These are phyloP conservation scores for Sclerodermus sp. DNA, from an alignment of 2,888 invertebrate species.

Conservation along the genomic window DNA sequence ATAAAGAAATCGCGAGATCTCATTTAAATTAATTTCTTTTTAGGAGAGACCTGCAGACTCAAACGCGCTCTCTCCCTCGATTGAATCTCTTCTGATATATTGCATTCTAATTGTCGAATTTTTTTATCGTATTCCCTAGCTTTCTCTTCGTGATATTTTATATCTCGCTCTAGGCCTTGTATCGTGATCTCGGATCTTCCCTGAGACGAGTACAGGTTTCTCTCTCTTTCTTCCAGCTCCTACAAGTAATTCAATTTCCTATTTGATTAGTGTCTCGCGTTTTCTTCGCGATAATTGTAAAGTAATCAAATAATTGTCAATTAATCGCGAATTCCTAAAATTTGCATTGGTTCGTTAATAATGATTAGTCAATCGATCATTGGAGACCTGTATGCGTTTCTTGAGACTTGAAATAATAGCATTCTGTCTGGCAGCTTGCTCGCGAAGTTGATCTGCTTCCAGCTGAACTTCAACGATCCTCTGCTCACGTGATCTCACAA, in stretches of 20 bases:
- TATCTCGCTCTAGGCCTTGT: conserved; percentile 75
- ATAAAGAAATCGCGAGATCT: too few relatives aligned
- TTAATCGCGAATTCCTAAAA: too few relatives aligned
- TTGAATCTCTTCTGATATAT: conserved; percentile 72
- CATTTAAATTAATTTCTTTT: too few relatives aligned
- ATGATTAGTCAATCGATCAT: too few relatives aligned
- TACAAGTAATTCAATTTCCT: conserved; percentile 44
- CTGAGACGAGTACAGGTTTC: conserved; percentile 66
- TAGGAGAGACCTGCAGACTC: conserved; percentile 38
- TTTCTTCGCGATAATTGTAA: too few relatives aligned
- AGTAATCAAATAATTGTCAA: too few relatives aligned
- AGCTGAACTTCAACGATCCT: conserved; percentile 75
- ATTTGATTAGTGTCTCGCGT: too few relatives aligned
- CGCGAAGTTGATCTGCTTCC: conserved; percentile 77
- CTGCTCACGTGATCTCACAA: conserved; percentile 72
- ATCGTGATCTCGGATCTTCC: conserved; percentile 72
- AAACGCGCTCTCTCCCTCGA: conserved; percentile 71
- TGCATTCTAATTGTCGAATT: conserved; percentile 71
- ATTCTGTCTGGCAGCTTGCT: conserved; percentile 81
- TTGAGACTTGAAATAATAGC: conserved; percentile 78
- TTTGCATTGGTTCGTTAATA: too few relatives aligned
- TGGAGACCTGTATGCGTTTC: conserved; percentile 69
- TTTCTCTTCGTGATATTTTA: conserved; percentile 74
- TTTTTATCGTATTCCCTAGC: conserved; percentile 76
- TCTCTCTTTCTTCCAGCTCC: conserved; percentile 77